Evolutionary conservation across 2,888 invertebrate genomes (phyloP), one percentile per base, ranked within the genome.

Genomic region (Heliconius aoede): DNA sequence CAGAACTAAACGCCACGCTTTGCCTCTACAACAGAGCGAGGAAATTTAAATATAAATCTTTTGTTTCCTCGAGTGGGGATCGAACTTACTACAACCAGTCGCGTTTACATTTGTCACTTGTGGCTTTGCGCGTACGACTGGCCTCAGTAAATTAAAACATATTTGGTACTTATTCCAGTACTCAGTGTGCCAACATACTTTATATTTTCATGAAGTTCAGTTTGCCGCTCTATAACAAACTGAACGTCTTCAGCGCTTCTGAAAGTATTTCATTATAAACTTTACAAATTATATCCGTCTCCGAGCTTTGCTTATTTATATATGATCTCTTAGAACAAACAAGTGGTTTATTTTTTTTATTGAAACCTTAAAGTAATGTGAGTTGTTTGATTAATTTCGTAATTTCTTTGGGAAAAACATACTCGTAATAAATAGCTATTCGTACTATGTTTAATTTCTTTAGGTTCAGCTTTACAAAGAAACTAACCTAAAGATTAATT

Each of bases 161-260:
- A 13, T 32, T 26, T 60, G 51, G 21, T 40, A 46, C 51, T 32
- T 21, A 36, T 30, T 9, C 26, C 26, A 24, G 32, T 60, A 26
- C 80, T 26, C 77, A 18, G 75, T 80, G 76, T 80, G 30, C 40
- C 75, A n/a, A 67, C 68, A 67, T 61, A 65, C 61, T 58, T 55
- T 60, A 28, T 26, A 79, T 78, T 78, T 86, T 86, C 84, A 86
- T 84, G 86, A 86, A 86, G 81, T 86, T 84, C 79, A 82, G 84
- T 84, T 84, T 85, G 78, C 78, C 85, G 84, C 84, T 81, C 80
- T 82, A 83, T 86, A 86, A 85, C 86, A 84, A 86, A 86, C 84
- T 81, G 81, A 81, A 82, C 83, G 81, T 84, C 81, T 80, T 84
- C 80, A 73, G 76, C 76, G 78, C 81, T 80, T 84, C 81, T 71